Percentiles rank a stretch among this genome's conserved stretches.
Conservation (phyloP, 30 jellyfish, hydroid and myxozoan species). For the Cassiopea andromeda region DNA sequence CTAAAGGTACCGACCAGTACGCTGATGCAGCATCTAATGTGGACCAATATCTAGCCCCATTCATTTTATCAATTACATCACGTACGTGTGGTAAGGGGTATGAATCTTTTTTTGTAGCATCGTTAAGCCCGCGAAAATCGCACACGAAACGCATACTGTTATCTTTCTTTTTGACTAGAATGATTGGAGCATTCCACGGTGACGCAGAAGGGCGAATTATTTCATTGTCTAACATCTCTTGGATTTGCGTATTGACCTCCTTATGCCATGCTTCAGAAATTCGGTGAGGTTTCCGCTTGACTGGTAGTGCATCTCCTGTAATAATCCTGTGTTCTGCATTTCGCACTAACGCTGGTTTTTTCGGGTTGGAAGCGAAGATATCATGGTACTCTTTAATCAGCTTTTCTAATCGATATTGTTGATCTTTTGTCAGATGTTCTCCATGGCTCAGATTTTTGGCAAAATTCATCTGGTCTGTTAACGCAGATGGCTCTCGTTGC, state of each 20-base stretch:
- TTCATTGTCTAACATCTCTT: slow-evolving; percentile 48
- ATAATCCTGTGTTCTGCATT: slow-evolving; percentile 5
- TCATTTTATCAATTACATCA: slow-evolving; percentile 31
- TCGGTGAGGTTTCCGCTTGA: slow-evolving; percentile 30
- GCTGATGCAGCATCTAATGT: no score
- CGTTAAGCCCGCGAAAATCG: not conserved
- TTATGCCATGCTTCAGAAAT: slow-evolving; percentile 34
- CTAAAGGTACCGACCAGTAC: no score
- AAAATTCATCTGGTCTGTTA: no score
- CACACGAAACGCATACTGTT: not conserved
- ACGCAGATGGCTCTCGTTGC: no score
- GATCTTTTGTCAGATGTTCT: no score
- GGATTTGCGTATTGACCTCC: slow-evolving; percentile 20
- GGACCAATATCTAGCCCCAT: not conserved
- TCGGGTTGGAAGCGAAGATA: not conserved
- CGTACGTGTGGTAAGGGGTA: slow-evolving; percentile 39
- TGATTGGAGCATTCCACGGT: slow-evolving; percentile 12
- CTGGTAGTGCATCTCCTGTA: slow-evolving; percentile 45
- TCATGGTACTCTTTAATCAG: not conserved
- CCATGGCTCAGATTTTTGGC: no score
- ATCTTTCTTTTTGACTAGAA: slow-evolving; percentile 60
- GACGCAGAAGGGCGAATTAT: slow-evolving; percentile 37
- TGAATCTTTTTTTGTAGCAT: slow-evolving; percentile 58
- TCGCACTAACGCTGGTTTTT: not conserved
- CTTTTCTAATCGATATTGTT: no score